Evolutionary conservation across 1,140 invertebrate species (phyloP).

Genomic region (Bicyclus anynana): DNA sequence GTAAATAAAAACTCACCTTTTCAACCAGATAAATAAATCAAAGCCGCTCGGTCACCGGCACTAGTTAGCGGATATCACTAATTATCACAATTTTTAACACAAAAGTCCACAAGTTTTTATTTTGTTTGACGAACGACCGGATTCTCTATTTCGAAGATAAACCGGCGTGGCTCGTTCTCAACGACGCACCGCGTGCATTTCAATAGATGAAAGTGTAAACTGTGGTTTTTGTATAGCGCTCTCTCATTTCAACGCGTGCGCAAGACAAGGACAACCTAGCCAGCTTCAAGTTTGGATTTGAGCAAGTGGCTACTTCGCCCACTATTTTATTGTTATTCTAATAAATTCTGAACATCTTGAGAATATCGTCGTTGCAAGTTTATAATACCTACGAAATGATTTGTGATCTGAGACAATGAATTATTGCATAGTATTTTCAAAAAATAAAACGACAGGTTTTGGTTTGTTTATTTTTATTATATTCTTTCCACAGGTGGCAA

Average conservation of each 20-base stretch:
- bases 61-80: constrained; percentile 18
- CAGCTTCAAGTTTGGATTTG: constrained; percentile 50
- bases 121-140: constrained; percentile 47
- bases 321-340: constrained; percentile 64
- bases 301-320: constrained; percentile 59
- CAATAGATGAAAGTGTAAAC: constrained; percentile 75
- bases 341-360: constrained; percentile 35
- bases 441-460: constrained; percentile 49
- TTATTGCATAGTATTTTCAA: not conserved
- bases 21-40: constrained; percentile 11
- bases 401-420: not conserved
- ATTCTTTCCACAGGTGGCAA: constrained; percentile 72
- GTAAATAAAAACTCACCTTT: constrained; percentile 26
- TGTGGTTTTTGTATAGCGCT: constrained; percentile 72
- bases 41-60: constrained; percentile 9
- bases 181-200: constrained; percentile 71
- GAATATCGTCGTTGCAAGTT: not conserved
- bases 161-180: constrained; percentile 56
- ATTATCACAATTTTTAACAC: constrained; percentile 24
- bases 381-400: not conserved
- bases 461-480: constrained; percentile 70
- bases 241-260: constrained; percentile 49
- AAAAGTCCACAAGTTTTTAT: constrained; percentile 22
- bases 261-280: constrained; percentile 44
- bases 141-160: constrained; percentile 57